Conservation (phyloP, 1,140 invertebrate genomes). For the Stegodyphus dumicola region DNA sequence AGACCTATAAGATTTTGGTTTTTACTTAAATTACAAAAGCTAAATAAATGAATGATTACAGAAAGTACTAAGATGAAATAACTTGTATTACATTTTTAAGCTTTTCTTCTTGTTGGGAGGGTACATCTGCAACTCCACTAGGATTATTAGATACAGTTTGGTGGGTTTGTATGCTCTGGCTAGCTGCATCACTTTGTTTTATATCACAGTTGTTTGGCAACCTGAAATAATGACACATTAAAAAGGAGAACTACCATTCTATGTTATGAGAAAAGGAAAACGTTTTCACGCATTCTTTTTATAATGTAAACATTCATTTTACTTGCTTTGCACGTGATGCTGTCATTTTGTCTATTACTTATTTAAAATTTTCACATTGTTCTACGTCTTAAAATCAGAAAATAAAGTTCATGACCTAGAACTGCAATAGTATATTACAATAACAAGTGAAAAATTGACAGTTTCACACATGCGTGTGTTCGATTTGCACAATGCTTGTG, state of each 20-base stretch:
- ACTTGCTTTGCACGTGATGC: too few relatives aligned
- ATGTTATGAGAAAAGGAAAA: too few relatives aligned
- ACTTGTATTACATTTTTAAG: background rate
- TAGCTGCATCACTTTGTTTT: conserved; percentile 41
- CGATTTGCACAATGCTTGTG: too few relatives aligned
- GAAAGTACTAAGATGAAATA: background rate
- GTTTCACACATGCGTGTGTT: too few relatives aligned
- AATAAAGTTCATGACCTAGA: too few relatives aligned
- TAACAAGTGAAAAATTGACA: too few relatives aligned
- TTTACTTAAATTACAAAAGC: background rate
- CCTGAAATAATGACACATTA: background rate
- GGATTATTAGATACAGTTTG: conserved; percentile 24
- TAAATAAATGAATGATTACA: background rate
- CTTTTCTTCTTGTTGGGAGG: conserved; percentile 43
- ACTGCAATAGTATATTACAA: too few relatives aligned
- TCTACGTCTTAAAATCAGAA: too few relatives aligned
- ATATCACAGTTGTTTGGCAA: conserved; percentile 56
- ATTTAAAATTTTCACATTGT: too few relatives aligned
- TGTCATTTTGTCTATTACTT: too few relatives aligned
- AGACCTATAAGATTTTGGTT: background rate
- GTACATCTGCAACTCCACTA: conserved; percentile 41
- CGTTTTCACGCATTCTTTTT: too few relatives aligned
- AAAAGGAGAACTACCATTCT: background rate
- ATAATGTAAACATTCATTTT: too few relatives aligned
- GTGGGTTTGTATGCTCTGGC: conserved; percentile 18